Evolutionary conservation across 2,113 vertebrate genomes (phyloP).

Genomic region (Hypanus sabinus): DNA sequence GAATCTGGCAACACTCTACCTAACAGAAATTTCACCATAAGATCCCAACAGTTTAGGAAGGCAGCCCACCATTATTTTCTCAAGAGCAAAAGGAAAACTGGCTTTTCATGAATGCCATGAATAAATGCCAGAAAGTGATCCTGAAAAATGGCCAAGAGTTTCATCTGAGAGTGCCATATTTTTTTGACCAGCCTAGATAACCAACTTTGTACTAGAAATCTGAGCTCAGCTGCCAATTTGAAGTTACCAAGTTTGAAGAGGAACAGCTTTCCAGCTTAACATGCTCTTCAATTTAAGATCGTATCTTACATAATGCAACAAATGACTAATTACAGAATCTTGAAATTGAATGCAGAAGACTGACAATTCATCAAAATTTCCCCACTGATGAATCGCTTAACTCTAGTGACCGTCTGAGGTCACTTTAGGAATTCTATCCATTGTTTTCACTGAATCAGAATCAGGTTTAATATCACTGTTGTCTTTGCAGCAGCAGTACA

Average conservation of each 20-base stretch:
- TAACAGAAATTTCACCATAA: too few relatives aligned
- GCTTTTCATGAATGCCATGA: too few relatives aligned
- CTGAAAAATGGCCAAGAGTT: not conserved
- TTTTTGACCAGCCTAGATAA: not conserved
- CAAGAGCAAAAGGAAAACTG: too few relatives aligned
- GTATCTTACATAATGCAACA: not conserved
- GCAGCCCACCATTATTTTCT: too few relatives aligned
- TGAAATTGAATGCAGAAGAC: not conserved
- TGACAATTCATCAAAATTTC: conserved; percentile 1
- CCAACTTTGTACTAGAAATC: not conserved
- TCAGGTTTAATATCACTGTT: too few relatives aligned
- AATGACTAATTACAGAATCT: not conserved
- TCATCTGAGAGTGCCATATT: not conserved
- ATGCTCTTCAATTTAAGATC: not conserved
- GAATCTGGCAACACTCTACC: too few relatives aligned
- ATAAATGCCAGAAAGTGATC: not conserved
- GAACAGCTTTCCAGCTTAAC: not conserved
- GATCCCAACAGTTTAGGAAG: too few relatives aligned
- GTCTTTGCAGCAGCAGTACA: too few relatives aligned
- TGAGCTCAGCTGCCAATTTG: not conserved
- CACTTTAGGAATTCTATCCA: not conserved
- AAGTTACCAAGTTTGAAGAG: not conserved
- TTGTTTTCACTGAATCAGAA: not conserved
- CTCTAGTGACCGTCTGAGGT: not conserved
- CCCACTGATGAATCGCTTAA: not conserved